phyloP scores from a whole-genome alignment of 2,888 invertebrate species.

The Scelioninae gen. 2 region DNA sequence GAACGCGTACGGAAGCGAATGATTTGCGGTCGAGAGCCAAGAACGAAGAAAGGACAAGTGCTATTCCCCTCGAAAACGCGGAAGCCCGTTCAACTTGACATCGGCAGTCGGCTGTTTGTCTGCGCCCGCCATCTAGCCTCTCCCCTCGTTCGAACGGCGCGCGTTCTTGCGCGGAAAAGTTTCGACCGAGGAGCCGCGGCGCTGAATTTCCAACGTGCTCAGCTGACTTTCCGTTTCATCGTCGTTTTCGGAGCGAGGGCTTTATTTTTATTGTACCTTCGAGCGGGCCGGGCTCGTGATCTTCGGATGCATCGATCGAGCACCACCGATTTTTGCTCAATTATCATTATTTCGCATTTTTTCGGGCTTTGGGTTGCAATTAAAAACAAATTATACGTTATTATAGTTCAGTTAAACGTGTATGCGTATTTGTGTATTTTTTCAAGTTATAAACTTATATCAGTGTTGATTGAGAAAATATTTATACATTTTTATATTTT shows the following conservation, averaged over 20 bases:
- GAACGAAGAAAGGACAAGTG: conserved; percentile 37
- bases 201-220: conserved; percentile 44
- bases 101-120: conserved; percentile 35
- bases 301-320: too few species aligned
- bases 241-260: conserved; percentile 4
- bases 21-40: conserved; percentile 41
- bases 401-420: too few species aligned
- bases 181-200: conserved; percentile 23
- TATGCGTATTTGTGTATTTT: too few species aligned
- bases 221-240: conserved; percentile 50
- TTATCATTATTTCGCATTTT: too few species aligned
- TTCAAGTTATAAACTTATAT: too few species aligned
- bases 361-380: too few species aligned
- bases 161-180: conserved; percentile 33
- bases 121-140: conserved; percentile 6
- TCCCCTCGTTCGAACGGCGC: conserved; percentile 5
- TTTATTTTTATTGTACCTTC: too few species aligned
- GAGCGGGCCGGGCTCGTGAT: too few species aligned
- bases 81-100: conserved; percentile 48
- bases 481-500: too few species aligned
- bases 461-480: too few species aligned
- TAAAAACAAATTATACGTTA: too few species aligned
- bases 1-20: conserved; percentile 40
- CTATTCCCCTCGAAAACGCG: conserved; percentile 28
- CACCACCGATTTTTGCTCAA: too few species aligned